Conservation (phyloP, 2,888 invertebrate genomes). For the Leptothorax acervorum region DNA sequence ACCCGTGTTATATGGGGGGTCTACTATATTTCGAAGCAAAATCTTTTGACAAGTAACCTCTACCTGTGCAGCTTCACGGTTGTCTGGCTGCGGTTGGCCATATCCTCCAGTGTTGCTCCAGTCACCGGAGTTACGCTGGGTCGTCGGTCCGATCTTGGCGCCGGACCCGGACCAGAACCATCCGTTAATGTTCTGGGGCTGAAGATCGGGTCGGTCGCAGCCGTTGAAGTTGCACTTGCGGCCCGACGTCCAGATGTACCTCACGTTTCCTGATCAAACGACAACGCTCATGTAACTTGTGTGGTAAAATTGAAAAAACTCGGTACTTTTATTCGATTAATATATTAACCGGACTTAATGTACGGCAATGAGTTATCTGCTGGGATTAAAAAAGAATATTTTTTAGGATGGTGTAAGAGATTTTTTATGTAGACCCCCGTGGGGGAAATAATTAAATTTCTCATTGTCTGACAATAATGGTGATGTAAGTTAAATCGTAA, state of each 20-base stretch:
- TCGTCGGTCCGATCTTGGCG: conserved; percentile 95
- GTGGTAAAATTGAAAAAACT: background rate
- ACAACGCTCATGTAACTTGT: background rate
- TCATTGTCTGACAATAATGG: background rate
- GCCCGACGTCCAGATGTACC: conserved; percentile 96
- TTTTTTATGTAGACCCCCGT: background rate
- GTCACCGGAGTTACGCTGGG: conserved; percentile 95
- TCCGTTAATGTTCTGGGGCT: conserved; percentile 93
- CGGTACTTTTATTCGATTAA: background rate
- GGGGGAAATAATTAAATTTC: background rate
- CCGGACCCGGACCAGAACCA: conserved; percentile 99
- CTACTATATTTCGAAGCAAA: background rate
- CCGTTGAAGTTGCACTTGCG: conserved; percentile 97
- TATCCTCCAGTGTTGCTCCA: conserved; percentile 96
- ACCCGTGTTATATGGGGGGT: too few species aligned
- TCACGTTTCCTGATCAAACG: conserved; percentile 84
- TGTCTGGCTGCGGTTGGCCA: conserved; percentile 95
- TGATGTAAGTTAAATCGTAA: background rate
- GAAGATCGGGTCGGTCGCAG: conserved; percentile 94
- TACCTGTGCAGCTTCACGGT: conserved; percentile 95
- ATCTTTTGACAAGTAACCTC: background rate
- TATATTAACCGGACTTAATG: background rate
- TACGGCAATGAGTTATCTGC: background rate
- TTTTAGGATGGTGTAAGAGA: background rate
- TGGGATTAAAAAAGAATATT: background rate